A percentile compares a stretch with the other conserved stretches of the same genome.
Evolutionary conservation across 2,113 vertebrate genomes (phyloP).

Genomic region (Platanista minor): DNA sequence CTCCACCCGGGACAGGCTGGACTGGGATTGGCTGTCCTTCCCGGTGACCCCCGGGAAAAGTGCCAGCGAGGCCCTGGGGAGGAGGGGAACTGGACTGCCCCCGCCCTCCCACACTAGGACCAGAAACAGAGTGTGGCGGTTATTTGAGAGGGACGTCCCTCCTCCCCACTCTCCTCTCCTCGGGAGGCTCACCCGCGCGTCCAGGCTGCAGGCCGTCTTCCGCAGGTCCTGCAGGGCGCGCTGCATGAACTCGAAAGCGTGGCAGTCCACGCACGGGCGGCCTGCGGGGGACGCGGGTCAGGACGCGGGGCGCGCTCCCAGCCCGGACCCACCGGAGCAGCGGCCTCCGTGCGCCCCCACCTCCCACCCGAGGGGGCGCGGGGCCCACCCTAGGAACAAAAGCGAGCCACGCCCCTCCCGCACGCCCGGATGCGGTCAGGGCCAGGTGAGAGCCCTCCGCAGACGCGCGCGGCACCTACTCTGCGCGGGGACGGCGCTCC

Average conservation of each 20-base stretch:
- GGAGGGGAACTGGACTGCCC: not conserved
- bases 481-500: conserved; percentile 92
- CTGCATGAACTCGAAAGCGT: conserved; percentile 99
- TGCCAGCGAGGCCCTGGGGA: not conserved
- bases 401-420: not conserved
- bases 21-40: not conserved
- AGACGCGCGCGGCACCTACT: conserved; percentile 83
- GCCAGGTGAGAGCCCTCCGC: not conserved
- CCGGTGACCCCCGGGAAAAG: not conserved
- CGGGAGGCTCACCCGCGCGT: conserved; percentile 85
- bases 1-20: not conserved
- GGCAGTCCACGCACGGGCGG: conserved; percentile 96
- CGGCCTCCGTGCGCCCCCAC: accelerated
- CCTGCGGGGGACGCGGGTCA: conserved; percentile 69
- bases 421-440: not conserved
- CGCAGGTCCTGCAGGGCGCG: conserved; percentile 95
- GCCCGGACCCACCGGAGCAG: not conserved
- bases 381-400: conserved; percentile 36
- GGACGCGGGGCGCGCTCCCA: accelerated
- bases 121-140: too few species aligned
- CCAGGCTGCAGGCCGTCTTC: conserved; percentile 92
- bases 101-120: not conserved
- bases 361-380: not conserved
- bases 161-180: not conserved
- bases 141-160: not conserved